A percentile compares a stretch with the other conserved stretches of the same genome.
phyloP scores from a whole-genome alignment of 1,140 invertebrate genomes.

The Rhyacophila brunnea region DNA sequence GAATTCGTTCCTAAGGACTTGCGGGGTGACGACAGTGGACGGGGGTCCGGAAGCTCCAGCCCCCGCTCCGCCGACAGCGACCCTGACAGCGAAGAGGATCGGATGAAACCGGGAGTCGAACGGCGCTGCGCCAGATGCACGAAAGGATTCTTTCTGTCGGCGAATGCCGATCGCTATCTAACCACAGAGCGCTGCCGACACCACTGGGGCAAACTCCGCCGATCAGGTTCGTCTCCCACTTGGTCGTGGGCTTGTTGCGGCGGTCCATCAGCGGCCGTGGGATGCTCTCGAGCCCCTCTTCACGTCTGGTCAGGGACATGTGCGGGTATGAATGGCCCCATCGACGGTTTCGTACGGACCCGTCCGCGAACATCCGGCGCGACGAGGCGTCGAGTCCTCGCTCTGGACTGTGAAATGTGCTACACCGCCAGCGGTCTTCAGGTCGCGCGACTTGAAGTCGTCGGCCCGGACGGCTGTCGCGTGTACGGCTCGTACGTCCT shows the following conservation, averaged over 20 bases:
- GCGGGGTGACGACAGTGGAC: constrained; percentile 50
- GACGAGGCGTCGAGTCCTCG: constrained; percentile 57
- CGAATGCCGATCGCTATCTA: constrained; percentile 62
- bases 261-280: constrained; percentile 44
- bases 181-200: constrained; percentile 70
- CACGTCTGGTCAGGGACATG: constrained; percentile 75
- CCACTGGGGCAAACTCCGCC: constrained; percentile 73
- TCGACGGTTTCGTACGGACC: constrained; percentile 63
- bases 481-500: constrained; percentile 81
- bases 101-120: constrained; percentile 41
- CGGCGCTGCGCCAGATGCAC: constrained; percentile 73
- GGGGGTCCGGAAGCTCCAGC: constrained; percentile 52
- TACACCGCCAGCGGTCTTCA: constrained; percentile 82
- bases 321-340: constrained; percentile 69
- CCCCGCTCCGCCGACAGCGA: constrained; percentile 55
- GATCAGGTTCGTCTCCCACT: constrained; percentile 32
- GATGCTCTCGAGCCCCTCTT: constrained; percentile 62
- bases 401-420: constrained; percentile 92
- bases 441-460: constrained; percentile 78
- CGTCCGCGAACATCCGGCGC: constrained; percentile 48
- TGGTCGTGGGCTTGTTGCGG: constrained; percentile 56
- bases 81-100: constrained; percentile 45
- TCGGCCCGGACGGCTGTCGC: constrained; percentile 66
- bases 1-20: constrained; percentile 60
- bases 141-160: constrained; percentile 64